phyloP scores from a whole-genome alignment of 2,113 vertebrate species.

The Myrmophylax atrothorax region DNA sequence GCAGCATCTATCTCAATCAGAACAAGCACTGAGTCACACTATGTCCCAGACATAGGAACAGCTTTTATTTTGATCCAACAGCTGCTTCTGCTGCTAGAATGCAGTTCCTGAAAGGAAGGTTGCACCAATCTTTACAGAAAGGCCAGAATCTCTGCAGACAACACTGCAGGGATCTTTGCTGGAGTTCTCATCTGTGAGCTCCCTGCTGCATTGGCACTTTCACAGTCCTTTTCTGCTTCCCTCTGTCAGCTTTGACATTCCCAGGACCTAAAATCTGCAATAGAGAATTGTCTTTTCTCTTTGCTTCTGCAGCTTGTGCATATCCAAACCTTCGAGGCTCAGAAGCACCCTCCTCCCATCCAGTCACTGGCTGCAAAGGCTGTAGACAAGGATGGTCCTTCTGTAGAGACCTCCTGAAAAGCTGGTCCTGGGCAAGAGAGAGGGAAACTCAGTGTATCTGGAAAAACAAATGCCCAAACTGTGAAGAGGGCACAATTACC shows the following conservation, averaged over 20 bases:
- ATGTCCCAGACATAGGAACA: not conserved
- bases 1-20: not conserved
- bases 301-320: not conserved
- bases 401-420: not conserved
- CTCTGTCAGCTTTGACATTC: not conserved
- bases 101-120: not conserved
- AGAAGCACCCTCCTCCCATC: not conserved
- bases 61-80: not conserved
- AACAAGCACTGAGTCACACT: not conserved
- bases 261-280: not conserved
- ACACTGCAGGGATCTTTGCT: not conserved
- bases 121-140: not conserved
- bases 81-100: not conserved
- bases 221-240: not conserved
- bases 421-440: not conserved
- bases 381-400: not conserved
- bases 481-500: not conserved
- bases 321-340: not conserved
- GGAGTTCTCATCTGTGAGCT: not conserved
- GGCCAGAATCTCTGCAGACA: not conserved
- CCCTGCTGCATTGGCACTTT: not conserved
- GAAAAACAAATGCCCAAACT: not conserved
- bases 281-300: not conserved
- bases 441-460: not conserved
- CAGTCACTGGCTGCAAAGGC: not conserved